These are phyloP conservation scores for Garrulus glandarius DNA, from an alignment of 2,797 vertebrate species.

Conservation along the genomic window DNA sequence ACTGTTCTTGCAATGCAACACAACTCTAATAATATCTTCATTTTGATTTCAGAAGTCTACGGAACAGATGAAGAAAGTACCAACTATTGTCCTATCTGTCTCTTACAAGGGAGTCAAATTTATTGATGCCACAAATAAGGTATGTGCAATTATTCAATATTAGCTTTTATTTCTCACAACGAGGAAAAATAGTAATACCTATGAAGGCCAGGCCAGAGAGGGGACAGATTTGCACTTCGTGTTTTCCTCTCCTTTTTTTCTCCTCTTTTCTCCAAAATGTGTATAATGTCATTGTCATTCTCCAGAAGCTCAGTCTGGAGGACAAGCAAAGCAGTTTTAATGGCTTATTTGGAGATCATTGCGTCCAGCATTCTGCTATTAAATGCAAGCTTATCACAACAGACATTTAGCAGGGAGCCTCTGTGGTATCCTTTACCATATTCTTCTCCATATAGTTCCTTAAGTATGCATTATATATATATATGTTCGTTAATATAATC, in stretches of 20 bases:
- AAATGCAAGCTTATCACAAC: not conserved
- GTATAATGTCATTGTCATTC: not conserved
- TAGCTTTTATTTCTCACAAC: not conserved
- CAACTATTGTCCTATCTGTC: slow-evolving; percentile 96
- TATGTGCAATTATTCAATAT: slow-evolving; percentile 49
- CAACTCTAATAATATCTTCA: slow-evolving; percentile 43
- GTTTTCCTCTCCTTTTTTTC: not conserved
- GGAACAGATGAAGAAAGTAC: slow-evolving; percentile 99
- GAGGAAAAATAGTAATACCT: not conserved
- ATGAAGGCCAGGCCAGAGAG: not conserved
- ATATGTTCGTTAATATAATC: not conserved
- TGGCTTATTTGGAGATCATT: not conserved
- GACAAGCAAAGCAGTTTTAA: not conserved
- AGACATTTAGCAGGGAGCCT: not conserved
- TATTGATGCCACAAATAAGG: slow-evolving; percentile 99
- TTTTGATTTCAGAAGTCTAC: slow-evolving; percentile 92
- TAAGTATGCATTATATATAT: not conserved
- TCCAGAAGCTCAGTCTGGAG: slow-evolving; percentile 4
- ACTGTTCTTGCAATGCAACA: not conserved
- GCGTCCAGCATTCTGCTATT: not conserved
- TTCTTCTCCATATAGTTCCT: not conserved
- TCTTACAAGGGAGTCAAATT: slow-evolving; percentile 99
- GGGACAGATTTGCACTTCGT: not conserved
- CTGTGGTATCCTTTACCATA: not conserved
- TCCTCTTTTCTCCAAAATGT: not conserved